Evolutionary conservation across 2,113 vertebrate genomes (phyloP), one percentile per base, ranked within the genome.

Genomic region (Montifringilla adamsi): DNA sequence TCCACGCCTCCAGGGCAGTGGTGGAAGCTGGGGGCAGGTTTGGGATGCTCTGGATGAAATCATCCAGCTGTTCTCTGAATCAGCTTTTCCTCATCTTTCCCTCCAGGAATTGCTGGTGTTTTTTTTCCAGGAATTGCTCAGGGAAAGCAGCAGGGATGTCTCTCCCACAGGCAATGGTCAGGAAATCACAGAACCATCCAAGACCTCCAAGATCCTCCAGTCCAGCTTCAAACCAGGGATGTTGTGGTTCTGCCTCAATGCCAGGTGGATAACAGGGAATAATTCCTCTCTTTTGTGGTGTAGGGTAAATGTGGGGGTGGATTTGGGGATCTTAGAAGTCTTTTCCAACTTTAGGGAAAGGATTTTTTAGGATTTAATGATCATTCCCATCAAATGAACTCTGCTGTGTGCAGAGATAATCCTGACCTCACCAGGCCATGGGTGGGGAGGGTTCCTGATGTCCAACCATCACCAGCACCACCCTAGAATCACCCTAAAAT

Each of bases 1-100:
- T 3, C 33, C 37, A 6, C 58, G 1, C 7, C 58, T 1, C 44
- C 37, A 4, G 44, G 41, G 3, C 0, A 0, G 47, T 8, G 47
- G 19, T 8, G 33, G n/a, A 76, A 66, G 70, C 5, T 33, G 7
- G 24, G 59, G 84, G 73, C 39, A 6, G 58, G 22, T 2, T 3
- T 43, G 44, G 30, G 49, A 50, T 58, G 64, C 37, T 16, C 11
- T 0, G 63, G 67, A 4, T 88, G 73, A 75, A 84, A 44, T 72
- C 93, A 92, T 13, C 47, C 81, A 13, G 76, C 18, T 66, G 11
- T 9, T 13, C 60, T 77, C 63, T 62, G 68, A 74, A 28, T 91
- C 91, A 87, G 80, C 64, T 81, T 16, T 4, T 63, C 53, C 91
- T 74, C n/a, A 0, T 10, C 58, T 9, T 22, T 37, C 49, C 68